A percentile compares a stretch with the other conserved stretches of the same genome.
Conservation (phyloP, 2,888 invertebrate genomes). For the Lypha dubia region DNA sequence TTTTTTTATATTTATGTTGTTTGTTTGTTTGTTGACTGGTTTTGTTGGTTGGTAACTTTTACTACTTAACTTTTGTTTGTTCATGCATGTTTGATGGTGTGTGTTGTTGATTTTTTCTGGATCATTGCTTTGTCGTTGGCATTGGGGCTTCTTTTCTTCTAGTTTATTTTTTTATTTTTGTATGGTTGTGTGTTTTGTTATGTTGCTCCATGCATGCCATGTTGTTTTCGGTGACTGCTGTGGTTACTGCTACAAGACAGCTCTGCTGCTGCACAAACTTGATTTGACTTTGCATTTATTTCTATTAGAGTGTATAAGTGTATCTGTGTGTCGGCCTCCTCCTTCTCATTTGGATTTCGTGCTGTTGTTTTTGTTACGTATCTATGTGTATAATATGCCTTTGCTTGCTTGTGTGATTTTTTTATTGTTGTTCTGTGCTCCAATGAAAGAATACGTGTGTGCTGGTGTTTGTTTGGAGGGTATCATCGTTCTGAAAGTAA, state of each 20-base stretch:
- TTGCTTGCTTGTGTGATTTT: constrained; percentile 60
- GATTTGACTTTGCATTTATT: constrained; percentile 45
- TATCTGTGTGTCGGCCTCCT: constrained; percentile 46
- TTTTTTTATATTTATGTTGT: no score
- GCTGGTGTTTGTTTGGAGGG: constrained; percentile 73
- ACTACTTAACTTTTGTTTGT: constrained; percentile 53
- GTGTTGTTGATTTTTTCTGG: constrained; percentile 59
- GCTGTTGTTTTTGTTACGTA: constrained; percentile 44
- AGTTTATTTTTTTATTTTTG: not conserved
- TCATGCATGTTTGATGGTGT: constrained; percentile 35
- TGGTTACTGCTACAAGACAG: constrained; percentile 20
- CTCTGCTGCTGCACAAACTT: constrained; percentile 20
- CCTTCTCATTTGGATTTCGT: constrained; percentile 59
- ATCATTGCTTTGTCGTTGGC: constrained; percentile 64
- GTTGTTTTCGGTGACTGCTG: constrained; percentile 40
- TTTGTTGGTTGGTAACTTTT: constrained; percentile 55
- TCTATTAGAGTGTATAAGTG: constrained; percentile 24
- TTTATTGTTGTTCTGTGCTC: constrained; percentile 41
- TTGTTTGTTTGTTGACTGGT: constrained; percentile 47
- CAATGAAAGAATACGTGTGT: constrained; percentile 27
- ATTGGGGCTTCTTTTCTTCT: constrained; percentile 56
- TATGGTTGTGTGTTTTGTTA: constrained; percentile 2
- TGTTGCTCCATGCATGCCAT: constrained; percentile 38
- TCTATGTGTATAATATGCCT: constrained; percentile 64
- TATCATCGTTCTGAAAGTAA: constrained; percentile 81